Conservation (phyloP, 2,797 vertebrate genomes). For the Anguilla anguilla region DNA sequence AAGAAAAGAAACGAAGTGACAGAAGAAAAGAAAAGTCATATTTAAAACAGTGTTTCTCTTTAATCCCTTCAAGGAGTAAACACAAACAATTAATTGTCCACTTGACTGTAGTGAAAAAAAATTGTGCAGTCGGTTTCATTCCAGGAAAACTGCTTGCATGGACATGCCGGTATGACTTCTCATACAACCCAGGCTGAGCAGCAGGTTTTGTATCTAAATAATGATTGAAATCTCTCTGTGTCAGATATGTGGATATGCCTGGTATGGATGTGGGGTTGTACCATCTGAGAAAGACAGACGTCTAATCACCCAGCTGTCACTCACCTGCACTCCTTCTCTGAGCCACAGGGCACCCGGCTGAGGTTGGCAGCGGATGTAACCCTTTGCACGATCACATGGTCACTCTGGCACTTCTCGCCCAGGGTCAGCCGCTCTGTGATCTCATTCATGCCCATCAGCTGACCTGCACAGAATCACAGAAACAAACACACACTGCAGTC, state of each 20-base stretch:
- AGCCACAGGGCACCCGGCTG: slow-evolving; percentile 90
- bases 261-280: background rate
- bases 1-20: slow-evolving; percentile 27
- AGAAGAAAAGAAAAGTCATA: slow-evolving; percentile 12
- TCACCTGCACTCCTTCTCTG: slow-evolving; percentile 92
- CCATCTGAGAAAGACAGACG: background rate
- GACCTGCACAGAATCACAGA: slow-evolving; percentile 72
- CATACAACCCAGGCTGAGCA: background rate
- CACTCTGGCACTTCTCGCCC: slow-evolving; percentile 75
- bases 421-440: slow-evolving; percentile 87
- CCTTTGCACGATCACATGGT: slow-evolving; percentile 87
- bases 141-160: background rate
- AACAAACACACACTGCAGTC: slow-evolving; percentile 1
- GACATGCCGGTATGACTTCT: background rate
- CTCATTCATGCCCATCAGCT: slow-evolving; percentile 97
- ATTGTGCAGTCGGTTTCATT: background rate
- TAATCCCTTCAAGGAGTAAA: background rate
- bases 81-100: background rate
- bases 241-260: background rate
- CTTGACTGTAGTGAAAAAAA: background rate
- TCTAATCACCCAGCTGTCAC: background rate
- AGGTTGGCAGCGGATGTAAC: slow-evolving; percentile 86
- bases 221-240: background rate
- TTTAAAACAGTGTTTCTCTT: background rate
- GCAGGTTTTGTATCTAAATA: background rate